These are phyloP conservation scores for Ctenochaetus hawaiiensis DNA, from an alignment of 2,797 vertebrate species.

Conservation along the genomic window DNA sequence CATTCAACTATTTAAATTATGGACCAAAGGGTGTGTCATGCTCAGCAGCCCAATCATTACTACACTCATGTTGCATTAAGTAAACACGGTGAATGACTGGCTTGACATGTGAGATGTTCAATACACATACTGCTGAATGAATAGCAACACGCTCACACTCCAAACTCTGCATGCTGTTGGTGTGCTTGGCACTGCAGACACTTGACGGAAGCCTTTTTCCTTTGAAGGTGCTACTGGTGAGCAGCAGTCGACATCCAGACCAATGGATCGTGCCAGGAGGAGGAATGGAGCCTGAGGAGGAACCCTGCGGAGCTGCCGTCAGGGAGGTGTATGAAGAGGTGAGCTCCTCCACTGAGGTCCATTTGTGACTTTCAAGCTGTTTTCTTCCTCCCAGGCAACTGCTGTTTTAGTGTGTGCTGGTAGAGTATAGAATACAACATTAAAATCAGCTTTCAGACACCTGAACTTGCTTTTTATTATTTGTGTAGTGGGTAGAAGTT, in stretches of 20 bases:
- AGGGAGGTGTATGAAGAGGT: slow-evolving; percentile 99
- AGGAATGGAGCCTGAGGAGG: slow-evolving; percentile 97
- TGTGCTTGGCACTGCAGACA: slow-evolving; percentile 30
- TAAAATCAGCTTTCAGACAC: background rate
- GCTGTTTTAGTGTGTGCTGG: background rate
- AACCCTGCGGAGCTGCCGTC: slow-evolving; percentile 93
- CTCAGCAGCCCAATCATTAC: background rate
- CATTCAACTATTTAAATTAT: slow-evolving; percentile 16
- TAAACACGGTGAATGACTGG: slow-evolving; percentile 35
- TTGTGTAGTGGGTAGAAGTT: background rate
- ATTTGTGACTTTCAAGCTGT: background rate
- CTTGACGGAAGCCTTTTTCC: slow-evolving; percentile 45
- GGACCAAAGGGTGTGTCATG: slow-evolving; percentile 7
- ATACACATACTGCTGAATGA: slow-evolving; percentile 39
- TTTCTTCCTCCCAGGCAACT: background rate
- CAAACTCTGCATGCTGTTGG: slow-evolving; percentile 11
- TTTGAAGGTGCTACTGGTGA: slow-evolving; percentile 93
- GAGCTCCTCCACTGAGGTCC: slow-evolving; percentile 49
- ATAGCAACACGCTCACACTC: slow-evolving; percentile 7
- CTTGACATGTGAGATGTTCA: slow-evolving; percentile 13
- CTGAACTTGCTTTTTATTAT: background rate
- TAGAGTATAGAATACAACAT: background rate
- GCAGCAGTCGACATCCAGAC: slow-evolving; percentile 97
- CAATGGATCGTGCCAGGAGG: slow-evolving; percentile 99
- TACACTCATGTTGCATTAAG: slow-evolving; percentile 30